These are phyloP conservation scores for Sebastes hubbsi DNA, from an alignment of 2,797 vertebrate genomes.

Conservation along the genomic window DNA sequence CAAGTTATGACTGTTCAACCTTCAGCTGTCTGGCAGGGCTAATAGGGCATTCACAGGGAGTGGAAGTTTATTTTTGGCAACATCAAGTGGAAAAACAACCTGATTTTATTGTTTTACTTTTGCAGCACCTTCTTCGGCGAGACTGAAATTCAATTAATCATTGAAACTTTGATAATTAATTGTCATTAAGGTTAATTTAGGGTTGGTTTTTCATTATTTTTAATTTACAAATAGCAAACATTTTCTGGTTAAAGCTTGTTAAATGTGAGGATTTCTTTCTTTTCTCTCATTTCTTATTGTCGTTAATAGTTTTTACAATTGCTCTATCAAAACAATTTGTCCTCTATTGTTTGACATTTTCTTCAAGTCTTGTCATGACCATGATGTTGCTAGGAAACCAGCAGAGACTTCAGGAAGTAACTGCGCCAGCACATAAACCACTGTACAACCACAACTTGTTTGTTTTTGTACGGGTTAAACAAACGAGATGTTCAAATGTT, in stretches of 20 bases:
- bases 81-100: neutral
- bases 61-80: neutral
- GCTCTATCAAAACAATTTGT: neutral
- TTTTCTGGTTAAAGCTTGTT: neutral
- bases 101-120: neutral
- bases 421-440: too few relatives aligned
- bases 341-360: too few relatives aligned
- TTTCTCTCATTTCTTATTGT: neutral
- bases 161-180: neutral
- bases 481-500: neutral
- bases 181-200: neutral
- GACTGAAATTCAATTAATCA: neutral
- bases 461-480: neutral
- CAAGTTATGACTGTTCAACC: constrained; percentile 22
- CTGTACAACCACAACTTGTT: neutral
- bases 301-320: neutral
- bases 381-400: neutral
- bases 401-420: neutral
- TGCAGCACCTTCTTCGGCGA: neutral
- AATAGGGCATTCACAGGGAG: neutral
- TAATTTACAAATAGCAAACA: neutral
- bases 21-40: neutral
- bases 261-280: neutral
- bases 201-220: too few relatives aligned
- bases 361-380: neutral